These are phyloP conservation scores for Apoda limacodes DNA, from an alignment of 2,888 invertebrate genomes.

Conservation along the genomic window DNA sequence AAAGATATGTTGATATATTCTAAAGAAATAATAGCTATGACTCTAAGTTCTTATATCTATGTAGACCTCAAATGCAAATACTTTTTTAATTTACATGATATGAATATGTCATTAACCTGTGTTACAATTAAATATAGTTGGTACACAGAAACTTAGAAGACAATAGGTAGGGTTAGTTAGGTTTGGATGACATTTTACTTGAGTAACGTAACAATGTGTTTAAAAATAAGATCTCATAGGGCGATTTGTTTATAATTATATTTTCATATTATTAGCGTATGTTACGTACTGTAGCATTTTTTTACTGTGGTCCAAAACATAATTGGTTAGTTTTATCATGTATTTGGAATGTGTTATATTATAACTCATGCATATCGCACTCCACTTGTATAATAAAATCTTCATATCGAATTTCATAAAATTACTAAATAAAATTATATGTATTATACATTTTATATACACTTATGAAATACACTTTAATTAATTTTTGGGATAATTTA, in stretches of 20 bases:
- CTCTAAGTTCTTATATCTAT: slow-evolving; percentile 65
- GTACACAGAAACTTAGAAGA: slow-evolving; percentile 43
- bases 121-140: slow-evolving; percentile 47
- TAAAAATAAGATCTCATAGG: no score
- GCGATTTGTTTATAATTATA: no score
- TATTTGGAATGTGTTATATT: slow-evolving; percentile 64
- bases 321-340: no score
- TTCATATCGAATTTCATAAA: slow-evolving; percentile 7
- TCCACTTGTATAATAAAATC: slow-evolving; percentile 34
- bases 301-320: no score
- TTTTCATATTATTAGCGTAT: no score
- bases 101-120: slow-evolving; percentile 68
- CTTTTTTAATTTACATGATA: slow-evolving; percentile 68
- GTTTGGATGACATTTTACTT: no score
- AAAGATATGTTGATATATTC: slow-evolving; percentile 68
- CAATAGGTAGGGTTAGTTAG: slow-evolving; percentile 39
- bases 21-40: slow-evolving; percentile 68
- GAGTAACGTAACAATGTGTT: no score
- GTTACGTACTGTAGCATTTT: no score
- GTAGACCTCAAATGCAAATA: slow-evolving; percentile 70
- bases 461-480: slow-evolving; percentile 59
- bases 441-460: slow-evolving; percentile 63
- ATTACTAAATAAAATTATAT: slow-evolving; percentile 28
- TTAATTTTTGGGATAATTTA: slow-evolving; percentile 69
- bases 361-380: slow-evolving; percentile 65